A percentile compares a stretch with the other conserved stretches of the same genome.
These are phyloP conservation scores for Hybos culiciformis DNA, from an alignment of 2,888 invertebrate genomes.

Conservation along the genomic window DNA sequence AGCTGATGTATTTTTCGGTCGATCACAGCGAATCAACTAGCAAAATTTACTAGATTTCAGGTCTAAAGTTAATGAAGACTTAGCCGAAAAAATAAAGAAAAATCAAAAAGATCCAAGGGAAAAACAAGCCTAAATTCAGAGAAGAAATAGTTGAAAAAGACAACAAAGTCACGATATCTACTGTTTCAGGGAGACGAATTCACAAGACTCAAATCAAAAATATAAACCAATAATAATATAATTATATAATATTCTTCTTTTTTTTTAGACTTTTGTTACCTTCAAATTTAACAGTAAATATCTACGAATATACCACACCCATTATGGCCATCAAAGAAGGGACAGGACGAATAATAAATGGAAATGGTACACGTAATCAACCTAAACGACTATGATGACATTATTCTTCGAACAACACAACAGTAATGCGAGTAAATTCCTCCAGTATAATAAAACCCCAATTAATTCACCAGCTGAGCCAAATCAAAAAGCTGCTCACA, in stretches of 20 bases:
- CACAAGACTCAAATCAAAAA: constrained; percentile 12
- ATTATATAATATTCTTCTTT: not conserved
- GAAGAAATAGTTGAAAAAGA: constrained; percentile 10
- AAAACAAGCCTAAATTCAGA: constrained; percentile 3
- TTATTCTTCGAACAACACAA: not conserved
- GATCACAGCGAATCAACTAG: constrained; percentile 13
- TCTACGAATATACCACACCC: not conserved
- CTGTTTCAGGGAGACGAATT: constrained; percentile 5
- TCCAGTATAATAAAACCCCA: not conserved
- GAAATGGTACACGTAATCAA: not conserved
- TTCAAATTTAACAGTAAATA: not conserved
- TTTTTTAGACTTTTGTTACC: not conserved
- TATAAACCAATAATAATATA: not conserved
- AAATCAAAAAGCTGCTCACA: not conserved
- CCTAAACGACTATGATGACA: not conserved
- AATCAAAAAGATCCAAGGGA: constrained; percentile 11
- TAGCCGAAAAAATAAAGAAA: constrained; percentile 9
- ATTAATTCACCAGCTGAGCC: not conserved
- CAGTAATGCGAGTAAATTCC: not conserved
- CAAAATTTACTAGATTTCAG: constrained; percentile 12
- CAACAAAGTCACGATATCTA: constrained; percentile 12
- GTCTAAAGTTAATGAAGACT: constrained; percentile 11
- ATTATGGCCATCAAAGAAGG: not conserved
- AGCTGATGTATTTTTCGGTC: constrained; percentile 13
- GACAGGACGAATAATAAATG: not conserved